These are phyloP conservation scores for Speoplatyrhinus poulsoni DNA, from an alignment of 2,113 vertebrate genomes.

Conservation along the genomic window DNA sequence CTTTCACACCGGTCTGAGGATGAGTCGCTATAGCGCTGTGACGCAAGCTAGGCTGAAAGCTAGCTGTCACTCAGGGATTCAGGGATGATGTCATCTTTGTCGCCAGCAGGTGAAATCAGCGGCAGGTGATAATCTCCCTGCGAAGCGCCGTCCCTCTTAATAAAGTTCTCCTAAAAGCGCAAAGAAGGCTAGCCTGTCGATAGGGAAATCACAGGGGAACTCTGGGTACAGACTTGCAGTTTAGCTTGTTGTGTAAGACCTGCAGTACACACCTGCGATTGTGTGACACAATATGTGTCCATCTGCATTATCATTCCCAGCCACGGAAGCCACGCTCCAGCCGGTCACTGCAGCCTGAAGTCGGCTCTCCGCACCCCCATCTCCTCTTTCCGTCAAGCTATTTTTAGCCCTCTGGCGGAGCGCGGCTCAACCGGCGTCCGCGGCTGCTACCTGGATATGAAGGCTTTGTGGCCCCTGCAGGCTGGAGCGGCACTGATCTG, in stretches of 20 bases:
- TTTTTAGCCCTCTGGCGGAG: constrained; percentile 67
- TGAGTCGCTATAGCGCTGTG: not conserved
- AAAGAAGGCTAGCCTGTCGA: constrained; percentile 7
- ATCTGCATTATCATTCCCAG: constrained; percentile 62
- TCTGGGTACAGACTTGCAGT: not conserved
- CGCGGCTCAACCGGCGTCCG: constrained; percentile 44
- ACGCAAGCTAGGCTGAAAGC: constrained; percentile 9
- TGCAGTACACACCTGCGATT: not conserved
- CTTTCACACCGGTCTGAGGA: not conserved
- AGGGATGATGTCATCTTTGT: constrained; percentile 11
- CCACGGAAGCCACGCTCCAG: constrained; percentile 65
- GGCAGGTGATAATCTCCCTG: constrained; percentile 37
- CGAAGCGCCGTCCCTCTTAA: constrained; percentile 16
- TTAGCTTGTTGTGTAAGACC: constrained; percentile 8
- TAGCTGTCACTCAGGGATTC: constrained; percentile 9
- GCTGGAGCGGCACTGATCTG: constrained; percentile 57
- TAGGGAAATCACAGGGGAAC: not conserved
- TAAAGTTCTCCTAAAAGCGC: constrained; percentile 31
- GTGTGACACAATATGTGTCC: not conserved
- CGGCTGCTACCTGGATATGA: constrained; percentile 63
- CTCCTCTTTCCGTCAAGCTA: constrained; percentile 53
- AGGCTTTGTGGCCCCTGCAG: constrained; percentile 67
- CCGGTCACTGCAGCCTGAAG: constrained; percentile 66
- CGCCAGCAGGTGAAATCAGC: constrained; percentile 27
- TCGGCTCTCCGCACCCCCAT: constrained; percentile 59